phyloP scores from a whole-genome alignment of 2,888 invertebrate genomes.

The Embidobia sp. region DNA sequence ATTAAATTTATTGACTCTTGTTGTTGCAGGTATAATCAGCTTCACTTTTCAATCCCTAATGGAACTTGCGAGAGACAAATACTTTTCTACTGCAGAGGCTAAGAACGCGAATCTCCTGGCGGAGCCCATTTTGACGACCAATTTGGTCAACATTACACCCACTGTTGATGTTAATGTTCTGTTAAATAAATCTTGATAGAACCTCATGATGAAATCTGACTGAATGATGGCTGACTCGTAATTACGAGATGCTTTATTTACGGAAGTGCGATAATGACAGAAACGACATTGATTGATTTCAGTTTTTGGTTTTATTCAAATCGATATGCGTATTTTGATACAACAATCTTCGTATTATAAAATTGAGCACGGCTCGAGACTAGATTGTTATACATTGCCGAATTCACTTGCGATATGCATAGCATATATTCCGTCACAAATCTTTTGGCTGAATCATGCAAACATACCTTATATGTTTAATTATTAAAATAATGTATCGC shows the following conservation, averaged over 20 bases:
- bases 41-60: slow-evolving; percentile 15
- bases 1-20: too few relatives aligned
- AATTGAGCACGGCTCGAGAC: slow-evolving; percentile 19
- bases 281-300: slow-evolving; percentile 32
- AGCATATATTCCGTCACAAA: slow-evolving; percentile 21
- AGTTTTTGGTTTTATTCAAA: slow-evolving; percentile 44
- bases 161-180: slow-evolving; percentile 16
- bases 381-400: slow-evolving; percentile 34
- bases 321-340: slow-evolving; percentile 39
- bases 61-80: slow-evolving; percentile 10
- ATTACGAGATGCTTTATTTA: slow-evolving; percentile 9
- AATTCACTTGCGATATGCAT: slow-evolving; percentile 13
- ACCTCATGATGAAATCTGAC: too few relatives aligned
- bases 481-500: slow-evolving; percentile 24
- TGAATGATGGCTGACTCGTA: slow-evolving; percentile 3
- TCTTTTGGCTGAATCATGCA: slow-evolving; percentile 21
- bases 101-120: too few relatives aligned
- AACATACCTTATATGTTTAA: slow-evolving; percentile 1
- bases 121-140: too few relatives aligned
- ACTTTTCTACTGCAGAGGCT: neutral
- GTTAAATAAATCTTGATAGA: slow-evolving; percentile 39
- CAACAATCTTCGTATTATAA: slow-evolving; percentile 24
- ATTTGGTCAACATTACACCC: slow-evolving; percentile 24
- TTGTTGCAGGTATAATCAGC: slow-evolving; percentile 34
- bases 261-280: slow-evolving; percentile 30